Evolutionary conservation across 2,797 vertebrate species (phyloP).

Genomic region (Melanogrammus aeglefinus): DNA sequence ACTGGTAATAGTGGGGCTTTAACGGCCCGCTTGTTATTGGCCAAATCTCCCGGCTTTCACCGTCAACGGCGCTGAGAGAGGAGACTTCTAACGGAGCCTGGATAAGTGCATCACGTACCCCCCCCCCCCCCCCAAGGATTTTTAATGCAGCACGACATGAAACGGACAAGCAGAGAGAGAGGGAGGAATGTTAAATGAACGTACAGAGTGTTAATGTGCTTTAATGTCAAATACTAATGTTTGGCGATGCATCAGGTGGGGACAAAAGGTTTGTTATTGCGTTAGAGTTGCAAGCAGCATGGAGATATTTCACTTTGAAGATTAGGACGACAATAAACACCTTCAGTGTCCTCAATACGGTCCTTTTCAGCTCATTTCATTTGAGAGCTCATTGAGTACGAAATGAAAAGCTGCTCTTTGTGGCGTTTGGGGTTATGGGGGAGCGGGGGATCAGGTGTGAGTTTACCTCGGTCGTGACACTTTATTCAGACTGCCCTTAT

Average conservation of each 20-base stretch:
- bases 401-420: neutral
- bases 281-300: neutral
- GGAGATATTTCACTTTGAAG: neutral
- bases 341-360: neutral
- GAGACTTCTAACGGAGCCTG: neutral
- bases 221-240: neutral
- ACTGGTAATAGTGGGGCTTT: conserved; percentile 33
- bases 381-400: neutral
- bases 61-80: neutral
- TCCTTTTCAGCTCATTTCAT: neutral
- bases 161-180: neutral
- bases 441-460: neutral
- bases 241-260: neutral
- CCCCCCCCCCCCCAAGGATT: neutral
- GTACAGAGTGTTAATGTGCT: neutral
- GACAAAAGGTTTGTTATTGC: neutral
- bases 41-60: neutral
- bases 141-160: neutral
- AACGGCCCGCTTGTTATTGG: conserved; percentile 32
- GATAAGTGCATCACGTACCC: neutral
- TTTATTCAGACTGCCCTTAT: no score
- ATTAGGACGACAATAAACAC: neutral
- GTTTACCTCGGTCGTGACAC: neutral
- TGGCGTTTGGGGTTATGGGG: neutral
- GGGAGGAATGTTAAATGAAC: neutral